These are phyloP conservation scores for Bursaphelenchus okinawaensis DNA, from an alignment of 2,888 invertebrate genomes.

Conservation along the genomic window DNA sequence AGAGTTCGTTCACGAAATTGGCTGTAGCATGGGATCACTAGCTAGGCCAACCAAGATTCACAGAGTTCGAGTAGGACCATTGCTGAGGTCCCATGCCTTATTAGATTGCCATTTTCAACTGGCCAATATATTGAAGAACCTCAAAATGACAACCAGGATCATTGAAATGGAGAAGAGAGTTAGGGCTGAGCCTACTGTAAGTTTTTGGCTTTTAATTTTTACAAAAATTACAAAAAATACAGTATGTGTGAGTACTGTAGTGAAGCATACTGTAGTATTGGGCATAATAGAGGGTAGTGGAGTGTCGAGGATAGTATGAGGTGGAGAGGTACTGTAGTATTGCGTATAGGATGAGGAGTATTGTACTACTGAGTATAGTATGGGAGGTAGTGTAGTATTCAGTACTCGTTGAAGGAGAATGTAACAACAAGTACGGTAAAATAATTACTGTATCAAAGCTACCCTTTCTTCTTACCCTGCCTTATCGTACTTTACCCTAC, in stretches of 20 bases:
- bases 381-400: too few species aligned
- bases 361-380: too few species aligned
- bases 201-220: neutral
- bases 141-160: conserved; percentile 34
- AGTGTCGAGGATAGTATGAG: too few species aligned
- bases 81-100: conserved; percentile 71
- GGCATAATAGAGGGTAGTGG: too few species aligned
- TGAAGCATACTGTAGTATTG: too few species aligned
- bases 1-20: conserved; percentile 76
- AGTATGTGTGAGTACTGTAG: neutral
- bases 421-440: too few species aligned
- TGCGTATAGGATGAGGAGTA: too few species aligned
- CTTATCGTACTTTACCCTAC: too few species aligned
- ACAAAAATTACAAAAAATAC: conserved; percentile 13
- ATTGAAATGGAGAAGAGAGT: conserved; percentile 1
- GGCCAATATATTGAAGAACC: conserved; percentile 63
- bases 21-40: conserved; percentile 71
- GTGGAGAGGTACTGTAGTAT: too few species aligned
- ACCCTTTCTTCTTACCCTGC: neutral
- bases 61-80: conserved; percentile 77
- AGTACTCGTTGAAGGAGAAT: too few species aligned
- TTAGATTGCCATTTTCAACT: conserved; percentile 77
- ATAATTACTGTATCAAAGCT: too few species aligned
- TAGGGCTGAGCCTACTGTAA: neutral
- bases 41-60: conserved; percentile 77